Evolutionary conservation across 2,113 vertebrate genomes (phyloP).

Genomic region (Hippoglossus stenolepis): DNA sequence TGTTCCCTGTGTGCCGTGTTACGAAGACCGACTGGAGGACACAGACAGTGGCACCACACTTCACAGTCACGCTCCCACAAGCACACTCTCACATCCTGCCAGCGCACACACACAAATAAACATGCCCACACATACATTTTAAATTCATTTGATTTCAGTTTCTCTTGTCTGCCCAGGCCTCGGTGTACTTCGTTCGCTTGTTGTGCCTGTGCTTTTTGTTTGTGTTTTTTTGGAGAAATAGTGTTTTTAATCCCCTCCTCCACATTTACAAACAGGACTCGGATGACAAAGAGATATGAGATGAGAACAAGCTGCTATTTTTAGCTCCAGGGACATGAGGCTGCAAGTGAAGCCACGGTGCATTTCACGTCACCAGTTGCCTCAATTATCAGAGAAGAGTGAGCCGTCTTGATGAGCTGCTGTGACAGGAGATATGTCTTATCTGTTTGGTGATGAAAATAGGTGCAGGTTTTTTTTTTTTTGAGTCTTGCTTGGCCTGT

Average conservation of each 20-base stretch:
- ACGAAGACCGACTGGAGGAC: conserved; percentile 49
- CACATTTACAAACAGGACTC: conserved; percentile 66
- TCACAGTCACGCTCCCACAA: conserved; percentile 48
- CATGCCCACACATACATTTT: conserved; percentile 57
- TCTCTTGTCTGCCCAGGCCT: background rate
- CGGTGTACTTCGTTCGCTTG: background rate
- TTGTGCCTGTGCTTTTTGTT: conserved; percentile 32
- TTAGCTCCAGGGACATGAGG: conserved; percentile 61
- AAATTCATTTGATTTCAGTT: conserved; percentile 21
- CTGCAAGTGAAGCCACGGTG: conserved; percentile 49
- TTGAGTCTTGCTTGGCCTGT: background rate
- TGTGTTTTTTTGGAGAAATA: conserved; percentile 15
- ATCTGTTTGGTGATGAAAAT: background rate
- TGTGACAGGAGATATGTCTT: background rate
- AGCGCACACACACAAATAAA: conserved; percentile 61
- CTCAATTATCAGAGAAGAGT: conserved; percentile 38
- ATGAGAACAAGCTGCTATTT: conserved; percentile 75
- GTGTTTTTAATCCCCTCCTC: conserved; percentile 48
- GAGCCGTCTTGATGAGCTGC: conserved; percentile 21
- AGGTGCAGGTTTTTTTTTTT: conserved; percentile 1
- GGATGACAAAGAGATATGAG: conserved; percentile 64
- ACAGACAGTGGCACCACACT: conserved; percentile 62
- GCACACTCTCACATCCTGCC: conserved; percentile 39
- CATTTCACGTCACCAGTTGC: conserved; percentile 30
- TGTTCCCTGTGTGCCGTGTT: conserved; percentile 35